Percentiles rank a stretch among this genome's conserved stretches.
phyloP scores from a whole-genome alignment of 30 jellyfish, hydroid and myxozoan species.

The Hydra vulgaris region DNA sequence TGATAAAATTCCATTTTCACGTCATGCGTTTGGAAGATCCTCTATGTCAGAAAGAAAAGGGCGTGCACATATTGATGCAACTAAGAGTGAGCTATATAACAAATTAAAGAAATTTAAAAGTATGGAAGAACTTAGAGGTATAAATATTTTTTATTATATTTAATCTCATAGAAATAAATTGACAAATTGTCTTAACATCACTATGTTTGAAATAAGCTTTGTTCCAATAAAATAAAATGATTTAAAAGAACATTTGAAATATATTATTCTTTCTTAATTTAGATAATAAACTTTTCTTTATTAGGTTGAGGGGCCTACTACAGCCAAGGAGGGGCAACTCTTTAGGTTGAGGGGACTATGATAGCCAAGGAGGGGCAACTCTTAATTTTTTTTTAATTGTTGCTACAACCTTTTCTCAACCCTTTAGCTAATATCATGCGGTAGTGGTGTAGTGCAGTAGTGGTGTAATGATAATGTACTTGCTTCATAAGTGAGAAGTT shows the following conservation, averaged over 20 bases:
- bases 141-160: background rate
- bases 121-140: slow-evolving; percentile 81
- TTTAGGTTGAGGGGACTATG: too few species aligned
- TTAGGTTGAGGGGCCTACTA: too few species aligned
- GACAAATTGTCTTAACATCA: background rate
- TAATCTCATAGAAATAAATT: background rate
- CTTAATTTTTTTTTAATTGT: too few species aligned
- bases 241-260: background rate
- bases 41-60: slow-evolving; percentile 97
- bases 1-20: slow-evolving; percentile 73
- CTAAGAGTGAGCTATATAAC: slow-evolving; percentile 66
- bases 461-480: too few species aligned
- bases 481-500: too few species aligned
- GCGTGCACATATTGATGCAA: slow-evolving; percentile 95
- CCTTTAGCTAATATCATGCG: too few species aligned
- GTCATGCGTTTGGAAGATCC: slow-evolving; percentile 90
- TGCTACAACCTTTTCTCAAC: too few species aligned
- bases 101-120: slow-evolving; percentile 72
- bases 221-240: background rate
- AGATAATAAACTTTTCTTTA: too few species aligned
- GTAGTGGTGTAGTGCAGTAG: too few species aligned
- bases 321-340: too few species aligned
- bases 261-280: too few species aligned
- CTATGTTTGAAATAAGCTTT: background rate
- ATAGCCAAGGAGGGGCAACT: too few species aligned